phyloP scores from a whole-genome alignment of 2,113 vertebrate species.

The Ondatra zibethicus region DNA sequence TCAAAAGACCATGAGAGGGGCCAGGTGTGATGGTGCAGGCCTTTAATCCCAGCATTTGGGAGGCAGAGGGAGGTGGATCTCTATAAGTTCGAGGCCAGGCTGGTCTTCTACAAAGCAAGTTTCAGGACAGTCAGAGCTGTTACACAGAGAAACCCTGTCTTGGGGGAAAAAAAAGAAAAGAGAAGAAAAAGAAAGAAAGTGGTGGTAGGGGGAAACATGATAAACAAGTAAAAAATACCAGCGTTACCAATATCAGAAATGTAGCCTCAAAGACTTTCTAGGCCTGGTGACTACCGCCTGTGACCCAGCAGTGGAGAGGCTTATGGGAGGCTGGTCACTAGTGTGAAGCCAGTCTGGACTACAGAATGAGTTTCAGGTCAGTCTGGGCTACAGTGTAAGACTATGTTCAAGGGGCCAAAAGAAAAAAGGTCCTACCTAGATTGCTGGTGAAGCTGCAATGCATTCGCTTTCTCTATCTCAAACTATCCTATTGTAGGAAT shows the following conservation, averaged over 20 bases:
- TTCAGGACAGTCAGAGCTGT: not conserved
- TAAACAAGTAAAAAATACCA: not conserved
- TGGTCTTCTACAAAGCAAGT: not conserved
- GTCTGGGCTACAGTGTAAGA: not conserved
- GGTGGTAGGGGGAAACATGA: too few species aligned
- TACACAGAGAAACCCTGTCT: not conserved
- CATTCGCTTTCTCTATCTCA: constrained; percentile 14
- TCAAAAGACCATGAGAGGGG: not conserved
- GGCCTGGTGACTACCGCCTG: not conserved
- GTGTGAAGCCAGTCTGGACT: not conserved
- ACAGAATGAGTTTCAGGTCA: not conserved
- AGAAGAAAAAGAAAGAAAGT: not conserved
- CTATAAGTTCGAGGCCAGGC: not conserved
- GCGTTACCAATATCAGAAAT: constrained; percentile 12
- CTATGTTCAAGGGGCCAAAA: not conserved
- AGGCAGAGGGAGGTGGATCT: not conserved
- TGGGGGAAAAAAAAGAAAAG: not conserved
- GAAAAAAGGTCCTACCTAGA: not conserved
- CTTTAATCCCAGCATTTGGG: not conserved
- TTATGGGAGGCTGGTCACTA: not conserved
- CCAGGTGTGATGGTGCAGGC: not conserved
- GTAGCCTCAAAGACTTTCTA: not conserved
- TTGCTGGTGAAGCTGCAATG: not conserved
- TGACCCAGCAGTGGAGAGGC: not conserved
- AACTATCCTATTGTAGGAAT: constrained; percentile 18